Evolutionary conservation across 2,888 invertebrate genomes (phyloP).

Genomic region (Corbicula japonica): DNA sequence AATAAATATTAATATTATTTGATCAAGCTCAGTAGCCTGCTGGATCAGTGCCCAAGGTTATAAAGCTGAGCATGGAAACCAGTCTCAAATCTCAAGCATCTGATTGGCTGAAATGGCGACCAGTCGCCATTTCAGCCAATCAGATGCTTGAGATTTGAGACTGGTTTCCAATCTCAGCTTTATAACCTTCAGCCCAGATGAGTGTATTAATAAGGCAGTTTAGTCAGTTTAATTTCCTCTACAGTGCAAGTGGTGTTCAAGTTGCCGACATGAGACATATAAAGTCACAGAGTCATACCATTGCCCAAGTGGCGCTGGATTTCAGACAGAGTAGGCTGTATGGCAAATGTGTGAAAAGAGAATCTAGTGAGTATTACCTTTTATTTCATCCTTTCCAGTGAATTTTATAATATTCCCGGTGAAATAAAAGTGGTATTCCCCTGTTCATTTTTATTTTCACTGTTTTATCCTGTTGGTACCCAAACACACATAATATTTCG

Average conservation of each 20-base stretch:
- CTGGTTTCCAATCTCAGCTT: no score
- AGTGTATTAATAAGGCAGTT: no score
- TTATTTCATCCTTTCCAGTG: no score
- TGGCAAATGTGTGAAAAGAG: slow-evolving; percentile 58
- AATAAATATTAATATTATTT: no score
- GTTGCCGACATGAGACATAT: slow-evolving; percentile 52
- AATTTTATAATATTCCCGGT: not conserved
- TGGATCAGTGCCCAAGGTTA: no score
- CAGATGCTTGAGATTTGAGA: no score
- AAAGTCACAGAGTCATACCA: slow-evolving; percentile 50
- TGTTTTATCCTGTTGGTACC: not conserved
- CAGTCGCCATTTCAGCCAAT: no score
- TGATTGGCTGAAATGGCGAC: no score
- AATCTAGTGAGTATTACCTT: slow-evolving; percentile 66
- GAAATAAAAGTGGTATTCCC: not conserved
- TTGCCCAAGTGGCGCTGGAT: slow-evolving; percentile 54
- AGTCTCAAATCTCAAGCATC: no score
- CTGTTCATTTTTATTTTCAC: not conserved
- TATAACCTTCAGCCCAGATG: no score
- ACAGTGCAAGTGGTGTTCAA: slow-evolving; percentile 64
- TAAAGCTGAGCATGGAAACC: no score
- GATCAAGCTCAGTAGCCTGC: no score
- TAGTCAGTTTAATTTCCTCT: slow-evolving; percentile 13
- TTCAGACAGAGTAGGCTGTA: slow-evolving; percentile 63
- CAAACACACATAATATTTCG: not conserved